Conservation (phyloP, 1,140 invertebrate species). For the Zaprionus capensis region DNA sequence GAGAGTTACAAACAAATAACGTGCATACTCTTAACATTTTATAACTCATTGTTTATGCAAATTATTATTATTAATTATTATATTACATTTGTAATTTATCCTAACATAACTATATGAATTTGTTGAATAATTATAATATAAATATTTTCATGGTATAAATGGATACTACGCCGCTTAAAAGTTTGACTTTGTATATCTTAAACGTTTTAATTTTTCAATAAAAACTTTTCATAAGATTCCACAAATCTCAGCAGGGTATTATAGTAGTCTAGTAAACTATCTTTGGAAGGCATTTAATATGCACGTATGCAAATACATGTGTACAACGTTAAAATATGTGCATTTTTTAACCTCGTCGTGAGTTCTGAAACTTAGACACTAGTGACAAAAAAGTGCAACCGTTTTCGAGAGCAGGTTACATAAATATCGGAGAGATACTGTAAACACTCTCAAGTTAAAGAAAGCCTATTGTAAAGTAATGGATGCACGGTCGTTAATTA, state of each 20-base stretch:
- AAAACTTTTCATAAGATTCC: background rate
- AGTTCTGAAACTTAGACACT: background rate
- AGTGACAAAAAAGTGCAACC: conserved; percentile 1
- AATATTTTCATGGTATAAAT: too few species aligned
- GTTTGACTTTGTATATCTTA: background rate
- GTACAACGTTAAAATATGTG: background rate
- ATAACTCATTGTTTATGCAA: background rate
- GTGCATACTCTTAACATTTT: background rate
- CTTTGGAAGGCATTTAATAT: background rate
- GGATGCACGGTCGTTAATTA: background rate
- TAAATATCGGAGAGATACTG: background rate
- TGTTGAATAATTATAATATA: too few species aligned
- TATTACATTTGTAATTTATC: too few species aligned
- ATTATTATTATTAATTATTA: too few species aligned
- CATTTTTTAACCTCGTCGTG: background rate
- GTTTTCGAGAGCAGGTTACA: background rate
- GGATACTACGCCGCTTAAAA: too few species aligned
- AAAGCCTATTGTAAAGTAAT: background rate
- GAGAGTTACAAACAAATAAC: background rate
- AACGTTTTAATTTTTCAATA: background rate
- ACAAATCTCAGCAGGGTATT: background rate
- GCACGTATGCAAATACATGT: conserved; percentile 5
- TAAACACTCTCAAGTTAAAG: background rate
- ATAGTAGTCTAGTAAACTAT: background rate
- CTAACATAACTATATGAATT: too few species aligned